Evolutionary conservation across 2,797 vertebrate species (phyloP), one percentile per base, ranked within the genome.

Genomic region (Protosalanx chinensis): DNA sequence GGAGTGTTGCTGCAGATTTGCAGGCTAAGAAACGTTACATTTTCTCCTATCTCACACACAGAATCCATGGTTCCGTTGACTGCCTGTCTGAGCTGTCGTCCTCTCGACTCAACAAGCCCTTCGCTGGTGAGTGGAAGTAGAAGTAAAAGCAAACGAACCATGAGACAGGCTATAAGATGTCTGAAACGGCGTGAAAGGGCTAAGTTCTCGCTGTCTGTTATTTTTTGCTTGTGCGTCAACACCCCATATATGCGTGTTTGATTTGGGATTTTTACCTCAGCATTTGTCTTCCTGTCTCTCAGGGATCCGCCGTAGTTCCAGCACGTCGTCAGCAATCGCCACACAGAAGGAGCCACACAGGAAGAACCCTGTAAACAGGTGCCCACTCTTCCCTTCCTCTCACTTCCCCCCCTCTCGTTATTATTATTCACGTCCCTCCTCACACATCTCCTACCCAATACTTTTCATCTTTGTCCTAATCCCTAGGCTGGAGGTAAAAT

Each of bases 301-400:
- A 98, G 97, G 95, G 84, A 94, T 99, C 77, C 93, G 93, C 51
- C 94, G 96, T 81, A 98, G 95, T 75, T 91, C 94, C 78, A 99
- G 97, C 88, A 96, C 94, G 18, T 95, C 95, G 16, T 94, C 94
- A 3, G 92, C 94, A 68, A 87, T 92, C 27, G 92, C 94, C 67
- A 82, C 92, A 8, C 93, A 91, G 1, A 96, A 93, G 83, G 96
- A 98, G 80, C 85, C 88, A 4, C 95, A 86, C 84, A 92, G 93
- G 76, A 96, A 90, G 86, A 94, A 91, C 76, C 89, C 94, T 1
- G 90, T 92, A 68, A 88, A 85, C 87, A 97, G 96, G 97, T 99
- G 84, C 82, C 80, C 70, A 16, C 30, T 29, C 23, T 37, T 81
- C 68, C 83, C 72, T 30, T 35, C 18, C 59, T 72, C 6, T 58